phyloP scores from a whole-genome alignment of 1,140 invertebrate species.

The Battus philenor region DNA sequence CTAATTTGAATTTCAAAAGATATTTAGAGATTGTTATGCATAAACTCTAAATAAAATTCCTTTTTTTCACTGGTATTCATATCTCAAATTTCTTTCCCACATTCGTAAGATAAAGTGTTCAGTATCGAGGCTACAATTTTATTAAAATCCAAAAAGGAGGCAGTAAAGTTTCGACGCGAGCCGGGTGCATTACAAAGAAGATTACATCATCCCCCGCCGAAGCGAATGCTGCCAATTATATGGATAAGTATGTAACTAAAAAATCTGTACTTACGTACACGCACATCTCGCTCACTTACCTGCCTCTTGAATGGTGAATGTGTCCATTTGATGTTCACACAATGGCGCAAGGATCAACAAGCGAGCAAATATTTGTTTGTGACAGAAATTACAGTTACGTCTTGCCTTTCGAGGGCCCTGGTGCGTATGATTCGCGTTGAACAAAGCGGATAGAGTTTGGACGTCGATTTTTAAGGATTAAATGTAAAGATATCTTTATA shows the following conservation, averaged over 20 bases:
- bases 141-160: constrained; percentile 17
- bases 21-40: too few relatives aligned
- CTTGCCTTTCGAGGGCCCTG: constrained; percentile 27
- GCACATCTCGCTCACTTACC: constrained; percentile 40
- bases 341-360: constrained; percentile 39
- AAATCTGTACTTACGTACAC: constrained; percentile 25
- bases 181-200: constrained; percentile 33
- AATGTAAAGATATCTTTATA: too few relatives aligned
- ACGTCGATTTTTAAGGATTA: constrained; percentile 11
- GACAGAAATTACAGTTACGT: constrained; percentile 50
- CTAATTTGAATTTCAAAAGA: too few relatives aligned
- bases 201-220: constrained; percentile 41
- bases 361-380: constrained; percentile 44
- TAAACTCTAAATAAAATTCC: too few relatives aligned
- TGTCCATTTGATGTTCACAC: constrained; percentile 44
- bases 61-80: too few relatives aligned
- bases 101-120: too few relatives aligned
- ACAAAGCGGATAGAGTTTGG: constrained; percentile 29
- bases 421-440: constrained; percentile 27
- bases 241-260: constrained; percentile 29
- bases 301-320: constrained; percentile 37
- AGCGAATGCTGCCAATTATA: constrained; percentile 48
- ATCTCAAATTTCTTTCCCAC: too few relatives aligned
- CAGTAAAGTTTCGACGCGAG: constrained; percentile 9
- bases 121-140: constrained; percentile 13